Base-by-base conservation (phyloP, 2,888 invertebrate genomes). In the Athalia cordata region DNA sequence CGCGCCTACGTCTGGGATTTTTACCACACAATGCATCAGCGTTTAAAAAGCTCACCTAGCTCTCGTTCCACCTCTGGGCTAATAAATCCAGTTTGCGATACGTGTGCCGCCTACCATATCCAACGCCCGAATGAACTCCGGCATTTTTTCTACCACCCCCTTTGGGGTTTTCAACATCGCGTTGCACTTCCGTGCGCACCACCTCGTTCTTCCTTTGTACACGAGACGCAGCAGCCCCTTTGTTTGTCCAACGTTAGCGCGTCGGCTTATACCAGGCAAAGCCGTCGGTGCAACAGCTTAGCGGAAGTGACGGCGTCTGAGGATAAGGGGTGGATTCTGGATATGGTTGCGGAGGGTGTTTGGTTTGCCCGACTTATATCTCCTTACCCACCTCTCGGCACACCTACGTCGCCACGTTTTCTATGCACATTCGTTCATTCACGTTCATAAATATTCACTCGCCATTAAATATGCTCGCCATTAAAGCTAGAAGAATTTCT, bases 211-310 rank as follows among this genome's bases (percentile, higher is more conserved):
- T 72, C 72, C 59, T 72, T 72, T 57, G 72, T 47, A 13, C 57
- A n/a, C 15, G 29, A 29, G 29, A 29, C 9, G 55, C 29, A 47
- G 47, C 13, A 47, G 47, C 13, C 57, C 47, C 59, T 72, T 72
- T 72, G 72, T 59, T 72, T 72, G 57, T 57, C 57, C 72, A 59
- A 6, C 68, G 68, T 55, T 72, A 72, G 57, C 72, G 72, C 72
- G 52, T 59, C 52, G 72, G 72, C 72, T 72, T 72, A 72, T 57
- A 57, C 59, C 13, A 4, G 29, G 29, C 29, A 29, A 72, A 13
- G 45, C 29, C 52, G 67, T 9, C 11, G 66, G 57, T 47, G 72
- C 72, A 72, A 72, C 72, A 72, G 72, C 72, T 72, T 72, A 72
- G 57, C 72, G 72, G 72, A 72, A 72, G 72, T 59, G 59, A 72